A percentile compares a stretch with the other conserved stretches of the same genome.
Evolutionary conservation across 2,797 vertebrate species (phyloP).

Genomic region (Micromesistius poutassou): DNA sequence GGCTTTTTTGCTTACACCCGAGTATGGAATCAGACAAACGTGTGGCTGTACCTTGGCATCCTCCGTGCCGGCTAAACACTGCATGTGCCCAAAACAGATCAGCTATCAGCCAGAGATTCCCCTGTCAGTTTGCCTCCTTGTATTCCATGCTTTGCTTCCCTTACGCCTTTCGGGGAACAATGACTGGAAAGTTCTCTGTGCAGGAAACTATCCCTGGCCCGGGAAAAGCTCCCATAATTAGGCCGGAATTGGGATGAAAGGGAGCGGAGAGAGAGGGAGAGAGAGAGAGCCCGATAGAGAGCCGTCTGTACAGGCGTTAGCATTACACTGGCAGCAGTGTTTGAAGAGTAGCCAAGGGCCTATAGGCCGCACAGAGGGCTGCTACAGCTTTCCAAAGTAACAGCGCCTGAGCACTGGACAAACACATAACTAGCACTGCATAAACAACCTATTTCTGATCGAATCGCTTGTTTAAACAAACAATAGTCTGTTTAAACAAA

Average conservation of each 20-base stretch:
- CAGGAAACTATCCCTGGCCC: constrained; percentile 46
- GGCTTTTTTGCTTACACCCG: constrained; percentile 1
- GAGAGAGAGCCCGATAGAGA: constrained; percentile 23
- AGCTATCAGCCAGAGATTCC: constrained; percentile 42
- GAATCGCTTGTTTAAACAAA: no score
- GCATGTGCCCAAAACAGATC: constrained; percentile 59
- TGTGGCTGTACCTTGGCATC: constrained; percentile 26
- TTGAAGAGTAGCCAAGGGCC: constrained; percentile 38
- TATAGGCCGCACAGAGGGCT: constrained; percentile 22
- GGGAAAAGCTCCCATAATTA: constrained; percentile 55
- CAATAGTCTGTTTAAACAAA: neutral
- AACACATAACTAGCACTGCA: neutral
- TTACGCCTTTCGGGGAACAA: constrained; percentile 36
- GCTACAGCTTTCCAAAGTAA: constrained; percentile 3
- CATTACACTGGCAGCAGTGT: constrained; percentile 47
- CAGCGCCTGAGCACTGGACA: neutral
- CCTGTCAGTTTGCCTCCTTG: constrained; percentile 44
- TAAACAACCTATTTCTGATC: neutral
- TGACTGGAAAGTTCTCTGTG: constrained; percentile 54
- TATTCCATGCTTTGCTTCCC: constrained; percentile 27
- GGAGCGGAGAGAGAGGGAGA: constrained; percentile 10
- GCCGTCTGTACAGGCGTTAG: constrained; percentile 42
- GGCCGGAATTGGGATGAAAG: constrained; percentile 11
- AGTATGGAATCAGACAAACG: constrained; percentile 24
- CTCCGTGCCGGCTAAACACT: constrained; percentile 28